phyloP scores from a whole-genome alignment of 1,140 invertebrate species.

The Apis cerana region DNA sequence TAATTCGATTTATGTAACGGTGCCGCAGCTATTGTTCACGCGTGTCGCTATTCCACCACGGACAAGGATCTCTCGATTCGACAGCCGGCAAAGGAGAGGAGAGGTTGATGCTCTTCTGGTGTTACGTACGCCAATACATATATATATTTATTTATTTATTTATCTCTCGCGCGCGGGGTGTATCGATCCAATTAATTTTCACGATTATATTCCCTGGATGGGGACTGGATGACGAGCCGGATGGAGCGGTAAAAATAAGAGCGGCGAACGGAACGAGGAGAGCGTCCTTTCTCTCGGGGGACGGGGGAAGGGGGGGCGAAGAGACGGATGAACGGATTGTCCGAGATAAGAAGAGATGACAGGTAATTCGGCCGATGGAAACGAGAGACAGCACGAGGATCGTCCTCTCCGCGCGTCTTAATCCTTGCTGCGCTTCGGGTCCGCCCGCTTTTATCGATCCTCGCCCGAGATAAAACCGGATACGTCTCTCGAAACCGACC shows the following conservation, averaged over 20 bases:
- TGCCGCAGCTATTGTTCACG: conserved; percentile 54
- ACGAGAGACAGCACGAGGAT: conserved; percentile 37
- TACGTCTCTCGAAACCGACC: neutral
- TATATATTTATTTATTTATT: conserved; percentile 4
- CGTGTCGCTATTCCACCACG: conserved; percentile 22
- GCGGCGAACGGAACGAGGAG: conserved; percentile 29
- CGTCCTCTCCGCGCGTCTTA: conserved; percentile 28
- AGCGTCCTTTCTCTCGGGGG: conserved; percentile 20
- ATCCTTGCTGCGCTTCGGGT: conserved; percentile 23
- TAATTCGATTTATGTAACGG: conserved; percentile 67
- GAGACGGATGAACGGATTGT: conserved; percentile 71
- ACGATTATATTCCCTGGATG: neutral
- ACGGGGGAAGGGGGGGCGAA: conserved; percentile 27
- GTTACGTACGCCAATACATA: neutral
- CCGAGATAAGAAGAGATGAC: conserved; percentile 75
- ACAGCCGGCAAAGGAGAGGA: neutral
- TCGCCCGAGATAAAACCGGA: neutral
- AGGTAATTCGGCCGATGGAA: conserved; percentile 68
- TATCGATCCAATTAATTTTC: conserved; percentile 44
- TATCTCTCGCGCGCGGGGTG: neutral
- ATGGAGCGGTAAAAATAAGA: neutral
- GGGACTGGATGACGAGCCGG: neutral
- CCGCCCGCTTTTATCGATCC: conserved; percentile 30
- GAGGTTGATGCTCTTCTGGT: neutral
- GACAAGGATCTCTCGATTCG: neutral